These are phyloP conservation scores for Anser brachyrhynchus DNA, from an alignment of 2,113 vertebrate genomes.

Conservation along the genomic window DNA sequence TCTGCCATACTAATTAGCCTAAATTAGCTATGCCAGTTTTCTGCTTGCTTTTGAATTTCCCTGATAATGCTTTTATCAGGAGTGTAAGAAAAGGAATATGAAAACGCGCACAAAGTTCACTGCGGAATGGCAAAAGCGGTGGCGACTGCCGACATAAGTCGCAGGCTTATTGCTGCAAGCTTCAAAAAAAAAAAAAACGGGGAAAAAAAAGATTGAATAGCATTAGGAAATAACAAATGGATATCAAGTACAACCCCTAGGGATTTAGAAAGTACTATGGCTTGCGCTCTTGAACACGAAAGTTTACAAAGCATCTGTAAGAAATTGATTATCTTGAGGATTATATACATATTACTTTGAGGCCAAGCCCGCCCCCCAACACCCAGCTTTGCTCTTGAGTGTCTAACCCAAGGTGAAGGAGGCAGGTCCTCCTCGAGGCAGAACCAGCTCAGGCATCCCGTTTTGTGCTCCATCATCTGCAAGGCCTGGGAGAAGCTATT, in stretches of 20 bases:
- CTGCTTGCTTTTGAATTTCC: slow-evolving; percentile 81
- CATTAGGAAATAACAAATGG: slow-evolving; percentile 66
- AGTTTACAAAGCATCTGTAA: slow-evolving; percentile 42
- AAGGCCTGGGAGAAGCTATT: background rate
- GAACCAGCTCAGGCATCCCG: background rate
- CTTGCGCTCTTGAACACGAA: background rate
- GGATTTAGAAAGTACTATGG: slow-evolving; percentile 18
- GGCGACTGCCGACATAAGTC: background rate
- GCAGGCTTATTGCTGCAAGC: slow-evolving; percentile 23
- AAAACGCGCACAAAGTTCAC: slow-evolving; percentile 54
- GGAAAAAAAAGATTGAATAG: background rate
- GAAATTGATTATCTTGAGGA: slow-evolving; percentile 55
- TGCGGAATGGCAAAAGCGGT: background rate
- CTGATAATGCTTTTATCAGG: slow-evolving; percentile 73
- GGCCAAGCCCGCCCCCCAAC: background rate
- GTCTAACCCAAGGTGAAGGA: slow-evolving; percentile 47
- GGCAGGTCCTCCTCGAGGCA: background rate
- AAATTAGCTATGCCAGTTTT: slow-evolving; percentile 83
- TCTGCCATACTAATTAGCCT: slow-evolving; percentile 81
- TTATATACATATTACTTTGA: slow-evolving; percentile 30
- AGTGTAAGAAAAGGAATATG: slow-evolving; percentile 61
- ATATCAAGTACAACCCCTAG: slow-evolving; percentile 44
- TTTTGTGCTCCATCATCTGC: background rate
- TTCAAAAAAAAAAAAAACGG: background rate
- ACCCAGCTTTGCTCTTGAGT: background rate